phyloP scores from a whole-genome alignment of 2,888 invertebrate species.

The Hypselothyrea guttata region DNA sequence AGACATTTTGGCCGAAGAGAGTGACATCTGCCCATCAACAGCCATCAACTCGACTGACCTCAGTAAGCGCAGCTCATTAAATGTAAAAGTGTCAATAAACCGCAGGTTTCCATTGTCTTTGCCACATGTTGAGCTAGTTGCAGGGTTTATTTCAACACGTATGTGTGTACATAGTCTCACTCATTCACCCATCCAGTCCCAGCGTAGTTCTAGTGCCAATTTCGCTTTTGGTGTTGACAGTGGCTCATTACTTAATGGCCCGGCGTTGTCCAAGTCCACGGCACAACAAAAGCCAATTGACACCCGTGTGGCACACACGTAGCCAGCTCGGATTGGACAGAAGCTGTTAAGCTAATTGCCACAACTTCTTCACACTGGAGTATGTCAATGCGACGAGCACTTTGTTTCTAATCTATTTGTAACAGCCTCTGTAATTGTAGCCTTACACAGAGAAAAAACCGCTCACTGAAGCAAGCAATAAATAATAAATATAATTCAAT shows the following conservation, averaged over 20 bases:
- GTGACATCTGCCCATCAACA: constrained; percentile 22
- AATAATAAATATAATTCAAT: no score
- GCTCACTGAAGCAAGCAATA: no score
- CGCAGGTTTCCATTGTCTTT: constrained; percentile 48
- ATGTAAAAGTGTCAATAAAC: constrained; percentile 73
- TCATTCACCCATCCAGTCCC: constrained; percentile 12
- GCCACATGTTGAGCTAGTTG: constrained; percentile 10
- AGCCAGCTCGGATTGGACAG: constrained; percentile 27
- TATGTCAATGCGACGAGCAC: constrained; percentile 71
- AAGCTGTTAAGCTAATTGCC: constrained; percentile 79
- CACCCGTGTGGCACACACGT: constrained; percentile 49
- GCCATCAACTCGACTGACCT: constrained; percentile 51
- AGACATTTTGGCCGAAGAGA: constrained; percentile 16
- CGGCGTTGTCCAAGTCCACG: constrained; percentile 7
- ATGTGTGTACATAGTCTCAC: neutral
- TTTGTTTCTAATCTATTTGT: constrained; percentile 32
- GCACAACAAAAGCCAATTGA: constrained; percentile 55
- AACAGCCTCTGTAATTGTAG: constrained; percentile 28
- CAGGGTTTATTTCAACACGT: neutral
- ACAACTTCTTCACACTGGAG: constrained; percentile 60
- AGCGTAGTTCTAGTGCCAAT: constrained; percentile 25
- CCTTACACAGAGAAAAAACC: constrained; percentile 1
- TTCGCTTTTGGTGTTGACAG: constrained; percentile 49
- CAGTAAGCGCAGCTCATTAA: constrained; percentile 61
- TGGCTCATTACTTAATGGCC: constrained; percentile 80